Conservation (phyloP, 2,113 vertebrate species). For the Peucedramus taeniatus region DNA sequence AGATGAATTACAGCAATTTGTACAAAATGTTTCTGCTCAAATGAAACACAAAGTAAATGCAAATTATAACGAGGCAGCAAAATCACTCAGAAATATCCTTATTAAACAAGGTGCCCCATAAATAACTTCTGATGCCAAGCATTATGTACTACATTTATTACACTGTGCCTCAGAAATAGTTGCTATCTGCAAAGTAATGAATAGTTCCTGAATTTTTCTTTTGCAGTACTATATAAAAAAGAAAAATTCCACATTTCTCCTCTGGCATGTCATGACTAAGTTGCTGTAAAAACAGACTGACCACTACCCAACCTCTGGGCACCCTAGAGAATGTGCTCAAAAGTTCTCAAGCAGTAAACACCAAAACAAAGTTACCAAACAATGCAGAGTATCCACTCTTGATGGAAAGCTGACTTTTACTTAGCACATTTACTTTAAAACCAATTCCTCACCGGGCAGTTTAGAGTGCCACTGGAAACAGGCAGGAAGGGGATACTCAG, state of each 20-base stretch:
- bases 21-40: not conserved
- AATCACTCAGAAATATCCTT: not conserved
- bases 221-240: not conserved
- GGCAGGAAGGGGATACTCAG: not conserved
- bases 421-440: not conserved
- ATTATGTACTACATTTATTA: not conserved
- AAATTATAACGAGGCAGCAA: not conserved
- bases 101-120: not conserved
- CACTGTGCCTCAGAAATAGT: not conserved
- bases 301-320: not conserved
- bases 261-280: not conserved
- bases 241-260: not conserved
- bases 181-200: not conserved
- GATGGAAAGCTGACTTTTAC: not conserved
- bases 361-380: accelerated
- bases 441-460: not conserved
- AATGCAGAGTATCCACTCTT: not conserved
- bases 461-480: not conserved
- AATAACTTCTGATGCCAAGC: not conserved
- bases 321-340: not conserved
- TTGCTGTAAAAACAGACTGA: not conserved
- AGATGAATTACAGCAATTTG: not conserved
- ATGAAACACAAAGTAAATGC: not conserved
- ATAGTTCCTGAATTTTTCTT: not conserved
- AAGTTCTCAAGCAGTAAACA: not conserved